phyloP scores from a whole-genome alignment of 2,888 invertebrate species.

The Geophilus truncorum region DNA sequence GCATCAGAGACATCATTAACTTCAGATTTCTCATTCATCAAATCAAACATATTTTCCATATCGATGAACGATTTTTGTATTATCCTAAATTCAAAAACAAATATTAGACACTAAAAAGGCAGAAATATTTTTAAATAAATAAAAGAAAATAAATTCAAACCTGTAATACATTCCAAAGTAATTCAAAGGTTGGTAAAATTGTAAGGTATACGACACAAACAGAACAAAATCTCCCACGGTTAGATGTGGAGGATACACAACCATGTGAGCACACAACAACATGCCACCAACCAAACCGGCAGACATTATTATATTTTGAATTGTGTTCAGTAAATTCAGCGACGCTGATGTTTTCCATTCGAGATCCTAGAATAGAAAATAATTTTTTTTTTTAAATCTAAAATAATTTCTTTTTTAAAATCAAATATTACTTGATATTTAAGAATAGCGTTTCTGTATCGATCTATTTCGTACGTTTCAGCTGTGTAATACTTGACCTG shows the following conservation, averaged over 20 bases:
- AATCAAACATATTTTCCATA: slow-evolving; percentile 99
- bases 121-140: too few relatives aligned
- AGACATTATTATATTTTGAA: slow-evolving; percentile 87
- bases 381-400: not conserved
- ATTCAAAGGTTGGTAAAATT: slow-evolving; percentile 91
- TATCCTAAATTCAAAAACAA: slow-evolving; percentile 57
- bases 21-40: slow-evolving; percentile 81
- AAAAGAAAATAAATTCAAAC: slow-evolving; percentile 52
- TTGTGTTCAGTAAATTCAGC: slow-evolving; percentile 79
- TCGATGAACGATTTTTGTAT: slow-evolving; percentile 97
- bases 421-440: slow-evolving; percentile 66
- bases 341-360: slow-evolving; percentile 85
- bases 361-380: slow-evolving; percentile 59
- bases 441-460: slow-evolving; percentile 76
- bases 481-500: slow-evolving; percentile 87
- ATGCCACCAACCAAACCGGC: slow-evolving; percentile 79
- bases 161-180: slow-evolving; percentile 98
- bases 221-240: slow-evolving; percentile 94
- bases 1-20: slow-evolving; percentile 78
- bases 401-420: slow-evolving; percentile 35
- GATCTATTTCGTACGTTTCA: slow-evolving; percentile 81
- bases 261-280: slow-evolving; percentile 80
- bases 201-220: slow-evolving; percentile 90
- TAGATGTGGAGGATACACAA: slow-evolving; percentile 62
- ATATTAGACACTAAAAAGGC: too few relatives aligned